Evolutionary conservation across 2,888 invertebrate genomes (phyloP), one percentile per base, ranked within the genome.

Genomic region (Pseudanteris insignis): DNA sequence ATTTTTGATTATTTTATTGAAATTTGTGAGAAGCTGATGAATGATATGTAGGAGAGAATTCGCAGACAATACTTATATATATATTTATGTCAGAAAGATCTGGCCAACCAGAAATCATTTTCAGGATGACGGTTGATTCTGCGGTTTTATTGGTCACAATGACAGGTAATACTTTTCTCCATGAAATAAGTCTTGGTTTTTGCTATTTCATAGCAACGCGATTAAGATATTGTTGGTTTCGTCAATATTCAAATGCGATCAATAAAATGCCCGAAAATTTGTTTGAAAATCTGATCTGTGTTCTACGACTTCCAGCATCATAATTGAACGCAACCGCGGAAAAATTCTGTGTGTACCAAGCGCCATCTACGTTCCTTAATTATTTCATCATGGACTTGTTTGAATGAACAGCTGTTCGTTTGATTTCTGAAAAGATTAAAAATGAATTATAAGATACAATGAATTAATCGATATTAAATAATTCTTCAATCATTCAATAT

Each of bases 221-320:
- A 11, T 15, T 10, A 14, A n/a, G 25, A 13, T 32, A 11, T 12
- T 7, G 12, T 24, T 40, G 29, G 26, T 34, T 26, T 26, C 26
- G 15, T 21, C 7, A 25, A 46, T 34, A 34, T 9, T 11, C 34
- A 34, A 40, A 12, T 46, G 24, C 46, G 47, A 47, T 55, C 47
- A 47, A 55, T 55, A 55, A 54, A 53, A 21, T 28, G 6, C 18
- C 25, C 18, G 9, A 36, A 55, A 55, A 41, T 41, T 2, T 21
- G 14, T 47, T 55, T 36, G 15, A 43, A 48, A 48, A 48, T 37
- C 18, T 34, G 10, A n/a, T 26, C 41, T 44, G n/a, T 18, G 18
- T n/a, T 30, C 11, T n/a, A 12, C 12, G 12, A 12, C 2, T 11
- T 11, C 1, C 28, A 10, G n/a, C n/a, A n/a, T n/a, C n/a, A n/a